phyloP scores from a whole-genome alignment of 2,888 invertebrate species.

The Megalurothrips usitatus region DNA sequence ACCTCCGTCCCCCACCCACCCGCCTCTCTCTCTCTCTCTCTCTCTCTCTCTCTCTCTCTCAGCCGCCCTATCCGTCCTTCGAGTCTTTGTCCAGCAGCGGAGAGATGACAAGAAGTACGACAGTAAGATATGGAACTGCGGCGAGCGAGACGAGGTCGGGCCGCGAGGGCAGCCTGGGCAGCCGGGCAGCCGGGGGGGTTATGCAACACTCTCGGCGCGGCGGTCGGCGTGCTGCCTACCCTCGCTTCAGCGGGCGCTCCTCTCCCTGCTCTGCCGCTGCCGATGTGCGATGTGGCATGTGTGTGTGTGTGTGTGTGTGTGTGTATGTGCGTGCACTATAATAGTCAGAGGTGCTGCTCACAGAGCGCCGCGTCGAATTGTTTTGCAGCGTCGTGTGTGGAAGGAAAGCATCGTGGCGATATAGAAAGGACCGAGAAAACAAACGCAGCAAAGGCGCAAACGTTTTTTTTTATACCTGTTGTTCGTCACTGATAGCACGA shows the following conservation, averaged over 20 bases:
- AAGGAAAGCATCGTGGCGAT: too few species aligned
- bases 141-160: not conserved
- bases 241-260: not conserved
- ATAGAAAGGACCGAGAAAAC: too few species aligned
- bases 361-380: too few species aligned
- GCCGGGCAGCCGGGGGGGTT: not conserved
- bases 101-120: not conserved
- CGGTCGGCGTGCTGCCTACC: not conserved
- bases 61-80: not conserved
- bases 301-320: too few species aligned
- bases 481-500: too few species aligned
- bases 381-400: too few species aligned
- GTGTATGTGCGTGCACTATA: too few species aligned
- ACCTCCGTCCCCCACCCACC: not conserved
- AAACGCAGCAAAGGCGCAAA: too few species aligned
- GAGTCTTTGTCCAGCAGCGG: not conserved
- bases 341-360: too few species aligned
- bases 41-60: too few species aligned
- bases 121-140: not conserved
- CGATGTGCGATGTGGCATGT: too few species aligned
- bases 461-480: too few species aligned
- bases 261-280: not conserved
- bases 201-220: not conserved
- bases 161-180: not conserved
- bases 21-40: not conserved